Evolutionary conservation across 1,140 invertebrate genomes (phyloP).

Genomic region (Calycopis cecrops): DNA sequence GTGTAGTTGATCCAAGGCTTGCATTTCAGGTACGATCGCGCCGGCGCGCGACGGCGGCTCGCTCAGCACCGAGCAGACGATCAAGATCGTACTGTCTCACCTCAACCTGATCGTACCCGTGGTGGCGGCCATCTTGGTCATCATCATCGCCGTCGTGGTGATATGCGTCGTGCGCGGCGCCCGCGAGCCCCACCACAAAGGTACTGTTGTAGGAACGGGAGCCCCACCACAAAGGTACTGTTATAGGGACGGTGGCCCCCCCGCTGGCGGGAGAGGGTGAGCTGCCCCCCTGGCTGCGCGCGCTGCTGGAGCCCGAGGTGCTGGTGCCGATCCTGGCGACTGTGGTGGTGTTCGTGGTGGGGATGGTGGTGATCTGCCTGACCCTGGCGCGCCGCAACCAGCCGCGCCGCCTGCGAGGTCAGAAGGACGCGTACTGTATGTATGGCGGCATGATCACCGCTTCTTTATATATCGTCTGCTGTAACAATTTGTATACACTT

Average conservation of each 20-base stretch:
- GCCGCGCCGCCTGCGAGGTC: constrained; percentile 88
- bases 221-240: constrained; percentile 32
- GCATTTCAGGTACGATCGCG: constrained; percentile 94
- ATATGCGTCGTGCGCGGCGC: constrained; percentile 91
- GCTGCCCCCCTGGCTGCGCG: constrained; percentile 86
- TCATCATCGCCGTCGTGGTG: constrained; percentile 93
- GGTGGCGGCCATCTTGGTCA: constrained; percentile 91
- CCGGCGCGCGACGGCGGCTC: constrained; percentile 88
- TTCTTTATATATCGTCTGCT: constrained; percentile 38
- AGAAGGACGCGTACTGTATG: constrained; percentile 80
- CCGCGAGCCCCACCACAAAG: constrained; percentile 87
- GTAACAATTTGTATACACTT: no score
- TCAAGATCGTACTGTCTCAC: constrained; percentile 89
- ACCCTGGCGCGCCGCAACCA: constrained; percentile 86
- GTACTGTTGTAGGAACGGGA: constrained; percentile 77
- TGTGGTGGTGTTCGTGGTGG: constrained; percentile 90
- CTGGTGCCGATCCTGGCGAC: constrained; percentile 89
- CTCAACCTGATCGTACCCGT: constrained; percentile 96
- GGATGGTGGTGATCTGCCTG: constrained; percentile 91
- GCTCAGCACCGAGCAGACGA: constrained; percentile 84
- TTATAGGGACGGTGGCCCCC: constrained; percentile 86
- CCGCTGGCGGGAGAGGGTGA: constrained; percentile 77
- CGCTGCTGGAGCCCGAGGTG: constrained; percentile 91
- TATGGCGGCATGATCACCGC: constrained; percentile 73
- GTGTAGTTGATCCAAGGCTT: constrained; percentile 37